A percentile compares a stretch with the other conserved stretches of the same genome.
Evolutionary conservation across 1,140 invertebrate genomes (phyloP).

Genomic region (Camponotus pennsylvanicus): DNA sequence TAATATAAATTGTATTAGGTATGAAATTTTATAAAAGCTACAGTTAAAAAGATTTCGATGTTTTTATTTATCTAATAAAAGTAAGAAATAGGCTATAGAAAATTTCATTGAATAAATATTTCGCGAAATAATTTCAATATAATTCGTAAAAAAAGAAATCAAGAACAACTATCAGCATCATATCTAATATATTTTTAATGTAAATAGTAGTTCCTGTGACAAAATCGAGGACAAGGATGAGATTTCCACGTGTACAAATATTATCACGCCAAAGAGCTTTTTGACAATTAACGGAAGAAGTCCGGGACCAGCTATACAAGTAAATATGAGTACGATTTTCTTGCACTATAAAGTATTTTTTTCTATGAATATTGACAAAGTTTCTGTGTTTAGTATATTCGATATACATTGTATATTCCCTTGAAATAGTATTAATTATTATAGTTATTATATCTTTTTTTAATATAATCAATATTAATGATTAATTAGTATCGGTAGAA

Average conservation of each 20-base stretch:
- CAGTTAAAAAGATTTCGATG: too few species aligned
- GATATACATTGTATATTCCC: background rate
- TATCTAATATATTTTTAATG: slow-evolving; percentile 26
- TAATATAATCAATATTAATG: too few species aligned
- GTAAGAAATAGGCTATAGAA: too few species aligned
- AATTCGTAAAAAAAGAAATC: background rate
- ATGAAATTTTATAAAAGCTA: too few species aligned
- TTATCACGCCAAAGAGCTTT: background rate
- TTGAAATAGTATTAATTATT: slow-evolving; percentile 3
- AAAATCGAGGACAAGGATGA: background rate
- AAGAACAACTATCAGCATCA: background rate
- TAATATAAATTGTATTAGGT: too few species aligned
- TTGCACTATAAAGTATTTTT: background rate
- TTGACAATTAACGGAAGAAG: slow-evolving; percentile 91
- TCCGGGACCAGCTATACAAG: slow-evolving; percentile 94
- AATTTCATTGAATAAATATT: background rate
- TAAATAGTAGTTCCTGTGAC: slow-evolving; percentile 47
- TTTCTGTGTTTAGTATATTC: background rate
- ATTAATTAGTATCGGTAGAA: background rate
- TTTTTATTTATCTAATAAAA: too few species aligned
- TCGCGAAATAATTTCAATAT: background rate
- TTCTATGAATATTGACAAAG: background rate
- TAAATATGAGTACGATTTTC: slow-evolving; percentile 78
- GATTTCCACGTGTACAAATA: background rate
- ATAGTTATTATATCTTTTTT: background rate